Evolutionary conservation across 2,797 vertebrate species (phyloP).

Genomic region (Siniperca undulata): DNA sequence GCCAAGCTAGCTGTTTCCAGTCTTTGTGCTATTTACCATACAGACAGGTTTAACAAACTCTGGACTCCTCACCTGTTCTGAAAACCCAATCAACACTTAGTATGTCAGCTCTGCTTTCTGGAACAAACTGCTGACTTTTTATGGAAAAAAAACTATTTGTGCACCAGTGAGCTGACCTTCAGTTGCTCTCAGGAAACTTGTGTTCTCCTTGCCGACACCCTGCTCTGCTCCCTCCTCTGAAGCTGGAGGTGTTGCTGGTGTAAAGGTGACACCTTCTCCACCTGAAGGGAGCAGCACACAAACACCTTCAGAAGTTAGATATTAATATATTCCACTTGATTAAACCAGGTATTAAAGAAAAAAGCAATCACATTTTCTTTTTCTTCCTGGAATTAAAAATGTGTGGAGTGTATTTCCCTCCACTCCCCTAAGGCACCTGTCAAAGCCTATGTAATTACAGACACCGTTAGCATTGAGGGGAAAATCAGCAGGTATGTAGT

Average conservation of each 20-base stretch:
- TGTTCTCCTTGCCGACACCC: not conserved
- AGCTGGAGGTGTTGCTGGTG: constrained; percentile 29
- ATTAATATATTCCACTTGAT: constrained; percentile 16
- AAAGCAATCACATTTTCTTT: not conserved
- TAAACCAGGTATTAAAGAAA: not conserved
- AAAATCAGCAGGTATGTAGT: not conserved
- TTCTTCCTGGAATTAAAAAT: not conserved
- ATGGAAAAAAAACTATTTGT: not conserved
- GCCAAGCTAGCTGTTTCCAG: too few relatives aligned
- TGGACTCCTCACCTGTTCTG: too few relatives aligned
- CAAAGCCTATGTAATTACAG: constrained; percentile 28
- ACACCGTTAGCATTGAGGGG: not conserved
- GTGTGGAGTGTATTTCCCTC: not conserved
- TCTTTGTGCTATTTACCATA: too few relatives aligned
- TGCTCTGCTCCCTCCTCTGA: not conserved
- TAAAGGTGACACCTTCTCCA: constrained; percentile 1
- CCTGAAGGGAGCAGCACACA: constrained; percentile 1
- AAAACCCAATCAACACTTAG: too few relatives aligned
- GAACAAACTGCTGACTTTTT: not conserved
- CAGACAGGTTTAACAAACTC: too few relatives aligned
- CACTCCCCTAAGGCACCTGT: constrained; percentile 2
- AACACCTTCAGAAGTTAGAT: not conserved
- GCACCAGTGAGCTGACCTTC: constrained; percentile 25
- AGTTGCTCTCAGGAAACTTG: not conserved
- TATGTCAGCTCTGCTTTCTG: too few relatives aligned